phyloP scores from a whole-genome alignment of 1,140 invertebrate species.

The Prorops nasuta region DNA sequence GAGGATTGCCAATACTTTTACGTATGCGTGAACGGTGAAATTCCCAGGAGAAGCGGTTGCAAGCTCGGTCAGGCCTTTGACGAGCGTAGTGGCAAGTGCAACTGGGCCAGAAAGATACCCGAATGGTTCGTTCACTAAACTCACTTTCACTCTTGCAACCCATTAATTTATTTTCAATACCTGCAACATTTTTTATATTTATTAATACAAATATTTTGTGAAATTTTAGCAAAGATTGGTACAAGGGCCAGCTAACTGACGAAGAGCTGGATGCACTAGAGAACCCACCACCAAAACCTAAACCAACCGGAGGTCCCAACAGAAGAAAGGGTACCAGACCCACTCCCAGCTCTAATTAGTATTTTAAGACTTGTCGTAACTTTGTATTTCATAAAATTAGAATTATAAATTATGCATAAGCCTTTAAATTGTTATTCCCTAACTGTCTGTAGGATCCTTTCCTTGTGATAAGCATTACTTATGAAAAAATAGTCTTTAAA shows the following conservation, averaged over 20 bases:
- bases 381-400: background rate
- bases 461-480: too few species aligned
- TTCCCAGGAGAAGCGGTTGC: slow-evolving; percentile 80
- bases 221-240: slow-evolving; percentile 76
- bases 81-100: slow-evolving; percentile 76
- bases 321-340: slow-evolving; percentile 52
- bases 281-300: slow-evolving; percentile 68
- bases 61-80: slow-evolving; percentile 90
- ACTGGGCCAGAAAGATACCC: slow-evolving; percentile 85
- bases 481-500: too few species aligned
- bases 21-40: slow-evolving; percentile 84
- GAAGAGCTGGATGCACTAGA: slow-evolving; percentile 74
- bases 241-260: slow-evolving; percentile 80
- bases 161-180: slow-evolving; percentile 1
- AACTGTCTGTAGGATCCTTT: too few species aligned
- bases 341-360: slow-evolving; percentile 2
- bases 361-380: background rate
- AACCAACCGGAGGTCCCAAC: slow-evolving; percentile 58
- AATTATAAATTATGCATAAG: too few species aligned
- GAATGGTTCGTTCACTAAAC: slow-evolving; percentile 70
- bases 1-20: slow-evolving; percentile 91
- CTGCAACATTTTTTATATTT: slow-evolving; percentile 1
- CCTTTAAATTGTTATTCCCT: too few species aligned
- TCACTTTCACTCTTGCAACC: slow-evolving; percentile 1
- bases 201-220: background rate